Percentiles rank a stretch among this genome's conserved stretches.
These are phyloP conservation scores for Zeuzera pyrina DNA, from an alignment of 2,888 invertebrate genomes.

Conservation along the genomic window DNA sequence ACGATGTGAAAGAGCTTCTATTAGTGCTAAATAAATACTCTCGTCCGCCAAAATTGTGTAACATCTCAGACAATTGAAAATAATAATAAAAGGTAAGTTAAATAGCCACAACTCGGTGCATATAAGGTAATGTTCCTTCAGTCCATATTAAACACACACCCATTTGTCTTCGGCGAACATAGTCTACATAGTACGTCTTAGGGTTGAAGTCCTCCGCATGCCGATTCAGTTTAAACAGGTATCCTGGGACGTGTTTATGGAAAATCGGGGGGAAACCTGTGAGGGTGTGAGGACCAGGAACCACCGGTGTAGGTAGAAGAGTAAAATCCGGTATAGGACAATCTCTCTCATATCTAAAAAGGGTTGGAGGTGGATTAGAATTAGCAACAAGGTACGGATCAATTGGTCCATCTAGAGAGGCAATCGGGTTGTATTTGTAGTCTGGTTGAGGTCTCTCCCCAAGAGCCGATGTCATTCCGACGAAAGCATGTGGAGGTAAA, in stretches of 20 bases:
- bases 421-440: conserved; percentile 55
- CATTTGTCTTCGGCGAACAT: conserved; percentile 66
- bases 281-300: conserved; percentile 54
- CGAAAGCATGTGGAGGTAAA: conserved; percentile 52
- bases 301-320: conserved; percentile 38
- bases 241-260: conserved; percentile 63
- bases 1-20: too few relatives aligned
- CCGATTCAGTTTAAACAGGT: conserved; percentile 57
- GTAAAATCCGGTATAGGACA: conserved; percentile 56
- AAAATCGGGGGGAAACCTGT: conserved; percentile 63
- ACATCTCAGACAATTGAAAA: too few relatives aligned
- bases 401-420: conserved; percentile 48
- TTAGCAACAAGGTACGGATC: conserved; percentile 53
- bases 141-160: conserved; percentile 70
- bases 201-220: conserved; percentile 61
- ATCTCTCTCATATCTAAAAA: conserved; percentile 59
- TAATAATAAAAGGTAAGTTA: conserved; percentile 1
- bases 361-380: conserved; percentile 43
- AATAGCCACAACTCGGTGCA: background rate
- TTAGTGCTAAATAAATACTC: too few relatives aligned
- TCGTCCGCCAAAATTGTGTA: too few relatives aligned
- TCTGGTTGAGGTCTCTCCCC: conserved; percentile 53
- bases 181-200: conserved; percentile 69
- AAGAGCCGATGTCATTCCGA: conserved; percentile 59
- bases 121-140: conserved; percentile 40